phyloP scores from a whole-genome alignment of 2,888 invertebrate species.

The Pachymerium ferrugineum region DNA sequence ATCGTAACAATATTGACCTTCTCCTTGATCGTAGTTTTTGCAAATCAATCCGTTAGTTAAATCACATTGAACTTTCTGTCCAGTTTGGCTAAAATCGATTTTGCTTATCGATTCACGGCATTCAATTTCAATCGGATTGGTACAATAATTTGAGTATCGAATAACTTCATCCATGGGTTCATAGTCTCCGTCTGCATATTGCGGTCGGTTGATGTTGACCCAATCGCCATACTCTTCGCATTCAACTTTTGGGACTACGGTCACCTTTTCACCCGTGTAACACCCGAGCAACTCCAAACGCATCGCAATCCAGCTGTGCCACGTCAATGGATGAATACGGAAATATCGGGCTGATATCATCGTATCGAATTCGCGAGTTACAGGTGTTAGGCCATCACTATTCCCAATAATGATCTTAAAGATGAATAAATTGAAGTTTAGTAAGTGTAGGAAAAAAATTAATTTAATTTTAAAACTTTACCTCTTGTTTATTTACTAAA shows the following conservation, averaged over 20 bases:
- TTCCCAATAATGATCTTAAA: constrained; percentile 34
- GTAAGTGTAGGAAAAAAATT: background rate
- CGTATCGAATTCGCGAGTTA: constrained; percentile 25
- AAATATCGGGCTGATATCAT: constrained; percentile 40
- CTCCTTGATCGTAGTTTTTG: constrained; percentile 23
- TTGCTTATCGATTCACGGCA: constrained; percentile 34
- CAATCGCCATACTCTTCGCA: constrained; percentile 44
- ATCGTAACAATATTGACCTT: constrained; percentile 40
- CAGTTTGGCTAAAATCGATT: background rate
- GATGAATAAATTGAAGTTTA: background rate
- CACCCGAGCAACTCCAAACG: constrained; percentile 45
- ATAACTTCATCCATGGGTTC: constrained; percentile 43
- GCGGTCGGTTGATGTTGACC: constrained; percentile 42
- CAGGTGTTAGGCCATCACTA: constrained; percentile 33
- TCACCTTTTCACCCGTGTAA: background rate
- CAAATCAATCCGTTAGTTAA: constrained; percentile 34
- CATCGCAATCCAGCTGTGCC: constrained; percentile 41
- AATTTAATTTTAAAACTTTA: background rate
- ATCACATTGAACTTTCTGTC: constrained; percentile 35
- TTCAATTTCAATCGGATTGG: constrained; percentile 39
- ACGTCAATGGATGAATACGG: constrained; percentile 42
- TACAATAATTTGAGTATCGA: constrained; percentile 39
- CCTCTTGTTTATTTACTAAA: background rate
- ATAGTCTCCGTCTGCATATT: constrained; percentile 41
- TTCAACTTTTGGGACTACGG: background rate